These are phyloP conservation scores for Eristalinus sepulchralis DNA, from an alignment of 2,888 invertebrate genomes.

Conservation along the genomic window DNA sequence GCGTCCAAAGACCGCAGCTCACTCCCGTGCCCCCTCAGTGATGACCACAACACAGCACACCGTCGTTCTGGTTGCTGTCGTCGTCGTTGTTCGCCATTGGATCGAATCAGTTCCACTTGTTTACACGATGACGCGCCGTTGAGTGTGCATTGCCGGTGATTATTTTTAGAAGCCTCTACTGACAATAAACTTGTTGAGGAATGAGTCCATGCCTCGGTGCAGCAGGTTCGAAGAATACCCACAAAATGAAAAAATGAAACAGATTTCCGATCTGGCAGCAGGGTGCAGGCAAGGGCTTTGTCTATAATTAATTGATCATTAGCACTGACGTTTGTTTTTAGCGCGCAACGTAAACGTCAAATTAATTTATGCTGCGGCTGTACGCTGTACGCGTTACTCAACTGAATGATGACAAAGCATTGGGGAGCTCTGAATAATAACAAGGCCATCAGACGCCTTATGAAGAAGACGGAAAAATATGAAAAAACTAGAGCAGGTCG, in stretches of 20 bases:
- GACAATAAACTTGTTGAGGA: constrained; percentile 26
- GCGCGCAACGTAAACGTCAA: constrained; percentile 8
- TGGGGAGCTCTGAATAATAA: constrained; percentile 36
- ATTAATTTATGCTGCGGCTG: not conserved
- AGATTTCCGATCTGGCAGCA: not conserved
- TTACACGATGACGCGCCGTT: constrained; percentile 32
- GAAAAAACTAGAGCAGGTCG: not conserved
- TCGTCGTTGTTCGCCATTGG: not conserved
- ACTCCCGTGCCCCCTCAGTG: not conserved
- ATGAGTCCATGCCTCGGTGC: constrained; percentile 6
- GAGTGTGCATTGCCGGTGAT: constrained; percentile 16
- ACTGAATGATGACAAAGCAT: constrained; percentile 34
- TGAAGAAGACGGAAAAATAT: not conserved
- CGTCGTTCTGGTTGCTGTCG: too few relatives aligned
- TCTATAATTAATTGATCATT: constrained; percentile 46
- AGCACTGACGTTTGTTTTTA: constrained; percentile 37
- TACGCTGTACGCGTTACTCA: constrained; percentile 4
- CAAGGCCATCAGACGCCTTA: constrained; percentile 49
- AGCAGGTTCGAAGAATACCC: not conserved
- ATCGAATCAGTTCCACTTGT: constrained; percentile 44
- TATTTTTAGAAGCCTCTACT: constrained; percentile 55
- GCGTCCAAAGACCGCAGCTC: constrained; percentile 19
- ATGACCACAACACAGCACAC: not conserved
- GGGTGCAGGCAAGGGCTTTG: not conserved
- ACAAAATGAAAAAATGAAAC: not conserved